Evolutionary conservation across 2,888 invertebrate genomes (phyloP).

Genomic region (Tetranychus piercei): DNA sequence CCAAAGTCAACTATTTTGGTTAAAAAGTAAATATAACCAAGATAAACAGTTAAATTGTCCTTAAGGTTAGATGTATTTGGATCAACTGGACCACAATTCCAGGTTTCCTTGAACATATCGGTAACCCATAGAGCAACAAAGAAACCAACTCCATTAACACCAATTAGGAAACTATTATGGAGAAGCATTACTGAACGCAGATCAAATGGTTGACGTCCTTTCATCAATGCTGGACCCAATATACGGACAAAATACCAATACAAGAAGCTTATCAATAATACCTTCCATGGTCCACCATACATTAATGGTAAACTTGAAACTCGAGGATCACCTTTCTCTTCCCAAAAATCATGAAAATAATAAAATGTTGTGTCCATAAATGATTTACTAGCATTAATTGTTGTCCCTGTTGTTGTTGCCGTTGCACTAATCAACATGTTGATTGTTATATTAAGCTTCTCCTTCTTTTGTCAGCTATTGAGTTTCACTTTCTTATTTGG

Average conservation of each 20-base stretch:
- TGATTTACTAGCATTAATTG: slow-evolving; percentile 3
- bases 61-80: neutral
- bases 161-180: slow-evolving; percentile 17
- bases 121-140: slow-evolving; percentile 13
- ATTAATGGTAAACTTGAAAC: slow-evolving; percentile 16
- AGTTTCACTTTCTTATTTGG: no score
- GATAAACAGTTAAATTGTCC: slow-evolving; percentile 8
- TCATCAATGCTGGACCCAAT: slow-evolving; percentile 20
- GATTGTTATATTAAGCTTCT: neutral
- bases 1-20: slow-evolving; percentile 20
- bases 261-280: slow-evolving; percentile 11
- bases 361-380: slow-evolving; percentile 5
- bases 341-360: slow-evolving; percentile 15
- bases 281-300: slow-evolving; percentile 19
- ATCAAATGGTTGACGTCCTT: slow-evolving; percentile 16
- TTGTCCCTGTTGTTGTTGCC: neutral
- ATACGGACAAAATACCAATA: slow-evolving; percentile 17
- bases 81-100: slow-evolving; percentile 7
- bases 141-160: slow-evolving; percentile 16
- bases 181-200: slow-evolving; percentile 15
- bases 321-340: slow-evolving; percentile 19
- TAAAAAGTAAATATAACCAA: slow-evolving; percentile 20
- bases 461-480: neutral
- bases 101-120: neutral
- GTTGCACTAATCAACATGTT: neutral